Base-by-base conservation (phyloP, 30 jellyfish, hydroid and myxozoan genomes). In the Turritopsis dohrnii region DNA sequence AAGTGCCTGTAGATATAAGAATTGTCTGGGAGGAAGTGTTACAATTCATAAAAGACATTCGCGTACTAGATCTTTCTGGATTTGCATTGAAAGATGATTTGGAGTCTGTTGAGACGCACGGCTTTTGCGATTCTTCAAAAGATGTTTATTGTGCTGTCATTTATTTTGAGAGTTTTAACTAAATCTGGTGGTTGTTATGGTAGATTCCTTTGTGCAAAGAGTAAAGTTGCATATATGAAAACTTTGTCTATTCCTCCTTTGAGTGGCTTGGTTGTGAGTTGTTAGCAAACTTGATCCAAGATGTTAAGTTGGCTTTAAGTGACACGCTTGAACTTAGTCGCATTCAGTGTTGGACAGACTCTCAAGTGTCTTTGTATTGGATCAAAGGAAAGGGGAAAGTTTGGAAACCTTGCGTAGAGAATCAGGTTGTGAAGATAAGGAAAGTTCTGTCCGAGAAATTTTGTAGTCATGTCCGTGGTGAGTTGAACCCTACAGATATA, bases 381-480 rank as follows among this genome's bases (percentile, higher is more conserved):
- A 54, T 54, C 18, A 54, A 54, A n/a, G 72, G 72, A n/a, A 54
- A 54, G 72, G 72, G n/a, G 72, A 54, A 54, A n/a, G n/a, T 18
- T 54, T 54, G 72, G 72, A 54, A 54, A 54, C 72, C 72, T n/a
- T 54, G 72, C 19, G n/a, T 54, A n/a, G 72, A 54, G 72, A 54
- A 54, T 54, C 18, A n/a, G n/a, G 72, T 54, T 17, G 16, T 80
- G n/a, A 76, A 80, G 25, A 76, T 28, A 21, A 41, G 22, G 18
- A 41, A 19, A 19, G 19, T 72, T 72, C 30, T 72, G 21, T 21
- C 17, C 84, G 20, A 26, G 30, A 19, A 76, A 60, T 60, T 21
- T 60, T 30, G 84, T 21, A 76, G 30, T 30, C 30, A 76, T 1
- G 80, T 76, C n/a, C n/a, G n/a, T n/a, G n/a, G n/a, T n/a, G n/a